Conservation (phyloP, 2,113 vertebrate species). For the Colossoma macropomum region DNA sequence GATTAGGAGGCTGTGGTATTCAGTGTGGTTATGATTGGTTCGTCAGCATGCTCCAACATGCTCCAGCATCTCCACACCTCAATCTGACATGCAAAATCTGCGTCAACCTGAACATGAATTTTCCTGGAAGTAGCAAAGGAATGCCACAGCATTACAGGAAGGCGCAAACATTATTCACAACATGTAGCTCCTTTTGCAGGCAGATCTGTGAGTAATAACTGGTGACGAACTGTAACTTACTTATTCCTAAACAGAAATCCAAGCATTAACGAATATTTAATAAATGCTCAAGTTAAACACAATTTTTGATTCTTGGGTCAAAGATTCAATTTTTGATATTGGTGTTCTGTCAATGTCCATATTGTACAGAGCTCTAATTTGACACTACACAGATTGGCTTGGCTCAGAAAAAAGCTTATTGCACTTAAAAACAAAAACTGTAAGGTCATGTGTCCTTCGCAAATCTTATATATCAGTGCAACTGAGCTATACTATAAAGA, state of each 20-base stretch:
- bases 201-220: background rate
- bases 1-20: background rate
- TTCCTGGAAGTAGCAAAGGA: slow-evolving; percentile 1
- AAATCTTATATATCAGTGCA: too few species aligned
- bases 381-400: too few species aligned
- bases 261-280: background rate
- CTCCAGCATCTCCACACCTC: background rate
- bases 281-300: too few species aligned
- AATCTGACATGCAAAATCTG: slow-evolving; percentile 3
- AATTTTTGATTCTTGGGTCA: background rate
- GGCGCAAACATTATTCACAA: background rate
- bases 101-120: slow-evolving; percentile 1
- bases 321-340: background rate
- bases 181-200: background rate
- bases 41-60: slow-evolving; percentile 3
- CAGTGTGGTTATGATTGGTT: background rate
- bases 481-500: too few species aligned
- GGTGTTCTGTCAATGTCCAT: too few species aligned
- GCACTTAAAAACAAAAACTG: too few species aligned
- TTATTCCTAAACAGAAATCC: background rate
- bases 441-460: too few species aligned
- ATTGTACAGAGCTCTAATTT: too few species aligned
- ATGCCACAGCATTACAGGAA: slow-evolving; percentile 12
- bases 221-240: background rate
- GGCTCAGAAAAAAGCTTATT: too few species aligned